phyloP scores from a whole-genome alignment of 2,888 invertebrate species.

The Sycophila texana region DNA sequence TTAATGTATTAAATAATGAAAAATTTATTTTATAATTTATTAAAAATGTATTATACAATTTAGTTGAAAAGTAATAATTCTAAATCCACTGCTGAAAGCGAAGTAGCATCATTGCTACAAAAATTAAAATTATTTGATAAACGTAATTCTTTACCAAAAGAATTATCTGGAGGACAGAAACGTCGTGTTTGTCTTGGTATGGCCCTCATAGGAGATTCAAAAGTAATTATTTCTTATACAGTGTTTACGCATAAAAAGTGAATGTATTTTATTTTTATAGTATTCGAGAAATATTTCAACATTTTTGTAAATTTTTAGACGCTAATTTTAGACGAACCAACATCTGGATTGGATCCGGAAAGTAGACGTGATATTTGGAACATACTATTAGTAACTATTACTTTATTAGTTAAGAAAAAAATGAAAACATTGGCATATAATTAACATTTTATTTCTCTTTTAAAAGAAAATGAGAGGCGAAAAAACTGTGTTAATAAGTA shows the following conservation, averaged over 20 bases:
- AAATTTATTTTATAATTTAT: neutral
- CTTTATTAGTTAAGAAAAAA: neutral
- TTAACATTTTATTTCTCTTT: neutral
- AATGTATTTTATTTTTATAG: neutral
- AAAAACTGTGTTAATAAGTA: slow-evolving; percentile 89
- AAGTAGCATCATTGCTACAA: slow-evolving; percentile 79
- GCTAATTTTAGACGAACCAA: slow-evolving; percentile 86
- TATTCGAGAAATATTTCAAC: neutral
- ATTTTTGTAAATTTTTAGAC: slow-evolving; percentile 61
- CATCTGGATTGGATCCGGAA: slow-evolving; percentile 92
- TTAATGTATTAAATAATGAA: slow-evolving; percentile 16
- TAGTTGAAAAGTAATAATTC: slow-evolving; percentile 80
- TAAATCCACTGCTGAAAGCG: slow-evolving; percentile 74
- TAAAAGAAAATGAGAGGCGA: slow-evolving; percentile 77
- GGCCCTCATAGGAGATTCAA: slow-evolving; percentile 86
- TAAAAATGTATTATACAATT: slow-evolving; percentile 56
- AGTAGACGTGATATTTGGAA: slow-evolving; percentile 91
- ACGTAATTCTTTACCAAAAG: slow-evolving; percentile 77
- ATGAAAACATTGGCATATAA: neutral
- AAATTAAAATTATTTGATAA: slow-evolving; percentile 82
- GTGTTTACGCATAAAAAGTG: neutral
- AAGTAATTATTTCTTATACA: slow-evolving; percentile 64
- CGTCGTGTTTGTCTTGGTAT: slow-evolving; percentile 89
- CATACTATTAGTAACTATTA: slow-evolving; percentile 79
- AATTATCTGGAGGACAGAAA: slow-evolving; percentile 94